Evolutionary conservation across 2,888 invertebrate species (phyloP), one percentile per base, ranked within the genome.

Genomic region (Elmis aenea): DNA sequence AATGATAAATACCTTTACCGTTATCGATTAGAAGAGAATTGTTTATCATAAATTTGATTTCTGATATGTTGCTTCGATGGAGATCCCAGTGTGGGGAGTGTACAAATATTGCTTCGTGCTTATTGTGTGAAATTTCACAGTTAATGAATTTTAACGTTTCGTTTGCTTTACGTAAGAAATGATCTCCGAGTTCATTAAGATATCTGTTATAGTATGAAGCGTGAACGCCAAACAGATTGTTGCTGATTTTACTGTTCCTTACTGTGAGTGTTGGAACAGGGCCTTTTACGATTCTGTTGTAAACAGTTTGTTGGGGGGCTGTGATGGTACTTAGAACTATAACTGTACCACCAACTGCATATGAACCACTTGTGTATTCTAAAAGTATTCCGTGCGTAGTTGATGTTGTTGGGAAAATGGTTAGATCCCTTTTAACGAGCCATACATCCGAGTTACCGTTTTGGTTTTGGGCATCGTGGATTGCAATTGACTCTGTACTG

Each of bases 31-130:
- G 85, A 38, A 85, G 71, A 30, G 85, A 85, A 49, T 81, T 81
- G 54, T 94, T 93, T 2, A 99, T 76, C 70, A 88, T 88, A 46
- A 96, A 81, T 0, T 86, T 84, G 27, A 96, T 84, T 71, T 93
- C 91, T 0, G 92, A 90, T 30, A 95, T 76, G 58, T 92, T 91
- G 42, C 91, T 87, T 2, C 79, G 77, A 43, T 83, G 83, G 24
- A 87, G 78, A 59, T 91, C 90, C 83, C 90, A 88, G 59, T 81
- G 82, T 0, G 92, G 92, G 0, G 92, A 85, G 55, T 85, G 81
- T 0, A 90, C 72, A 49, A 83, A 81, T 26, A 93, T 72, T 1
- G 91, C 92, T 68, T 92, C 89, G 37, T 81, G 76, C 41, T 70
- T 70, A 58, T 91, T 92, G 49, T 84, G 81, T 5, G 84, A 83